A percentile compares a stretch with the other conserved stretches of the same genome.
phyloP scores from a whole-genome alignment of 2,888 invertebrate genomes.

The Acronicta psi region DNA sequence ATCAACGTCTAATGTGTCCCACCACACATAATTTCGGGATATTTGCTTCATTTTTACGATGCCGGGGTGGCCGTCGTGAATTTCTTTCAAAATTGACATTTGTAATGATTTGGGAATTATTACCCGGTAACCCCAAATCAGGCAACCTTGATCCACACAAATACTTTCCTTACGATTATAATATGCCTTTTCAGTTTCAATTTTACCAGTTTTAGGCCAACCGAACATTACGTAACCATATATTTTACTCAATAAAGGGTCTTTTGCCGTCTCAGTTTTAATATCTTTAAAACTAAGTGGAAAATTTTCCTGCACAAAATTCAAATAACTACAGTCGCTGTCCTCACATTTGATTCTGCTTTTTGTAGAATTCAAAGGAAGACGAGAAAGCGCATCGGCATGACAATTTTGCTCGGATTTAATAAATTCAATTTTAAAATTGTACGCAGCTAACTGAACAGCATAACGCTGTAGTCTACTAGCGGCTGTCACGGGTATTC shows the following conservation, averaged over 20 bases:
- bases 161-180: slow-evolving; percentile 1
- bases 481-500: too few species aligned
- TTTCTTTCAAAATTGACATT: slow-evolving; percentile 36
- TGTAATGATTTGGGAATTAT: slow-evolving; percentile 33
- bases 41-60: slow-evolving; percentile 51
- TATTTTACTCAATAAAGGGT: neutral
- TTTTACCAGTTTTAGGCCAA: neutral
- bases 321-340: neutral
- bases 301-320: neutral
- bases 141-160: slow-evolving; percentile 6
- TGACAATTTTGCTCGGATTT: too few species aligned
- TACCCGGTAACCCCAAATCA: slow-evolving; percentile 45
- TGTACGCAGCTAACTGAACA: too few species aligned
- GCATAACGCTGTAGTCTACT: too few species aligned
- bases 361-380: too few species aligned
- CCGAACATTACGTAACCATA: neutral
- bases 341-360: neutral
- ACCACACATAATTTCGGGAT: slow-evolving; percentile 49
- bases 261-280: slow-evolving; percentile 1
- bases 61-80: slow-evolving; percentile 43
- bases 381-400: too few species aligned
- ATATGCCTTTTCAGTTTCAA: slow-evolving; percentile 1
- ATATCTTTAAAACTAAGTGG: slow-evolving; percentile 1
- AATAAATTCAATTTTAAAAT: too few species aligned
- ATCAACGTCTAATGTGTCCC: slow-evolving; percentile 36